Base-by-base conservation (phyloP, 2,113 vertebrate species). In the Misgurnus anguillicaudatus region DNA sequence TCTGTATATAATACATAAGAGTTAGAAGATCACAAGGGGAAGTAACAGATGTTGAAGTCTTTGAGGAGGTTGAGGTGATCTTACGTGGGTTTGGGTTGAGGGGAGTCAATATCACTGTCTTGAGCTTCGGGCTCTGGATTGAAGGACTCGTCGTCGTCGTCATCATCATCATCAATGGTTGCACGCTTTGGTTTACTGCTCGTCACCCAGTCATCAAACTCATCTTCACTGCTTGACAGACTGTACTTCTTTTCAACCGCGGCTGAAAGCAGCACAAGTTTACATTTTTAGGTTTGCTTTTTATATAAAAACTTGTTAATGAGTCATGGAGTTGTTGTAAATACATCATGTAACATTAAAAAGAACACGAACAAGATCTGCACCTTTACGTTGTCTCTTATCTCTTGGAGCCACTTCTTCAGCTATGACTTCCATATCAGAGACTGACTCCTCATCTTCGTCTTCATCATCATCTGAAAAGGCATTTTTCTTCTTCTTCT, bases 401-500 rank as follows among this genome's bases (percentile, higher is more conserved):
- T 92, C 89, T 72, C 86, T 90, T 55, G 94, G 93, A 17, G 71
- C 88, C 0, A 66, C 74, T 16, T 91, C 92, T 1, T 63, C 78
- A 19, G 91, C 88, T n/a, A 89, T 85, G 3, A 62, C 41, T 38
- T 88, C 88, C 4, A 57, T 72, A 10, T 92, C 90, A 10, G 93
- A 94, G 5, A 1, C 10, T 14, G 82, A 80, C 9, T 86, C 90
- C n/a, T 8, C 71, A 0, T 77, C 82, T 3, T 71, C 70, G 17
- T 77, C 75, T 9, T 84, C 86, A 0, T 88, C 85, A 0, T 93
- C 95, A 65, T 93, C 93, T 9, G 94, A 96, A 93, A 91, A 94
- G 0, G 88, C 86, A 36, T 91, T 94, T 83, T 79, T 93, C 86
- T 95, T 94, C 88, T 79, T 93, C 86, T 95, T 94, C 88, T 90